phyloP scores from a whole-genome alignment of 1,140 invertebrate genomes.

The Drosophila sturtevanti region DNA sequence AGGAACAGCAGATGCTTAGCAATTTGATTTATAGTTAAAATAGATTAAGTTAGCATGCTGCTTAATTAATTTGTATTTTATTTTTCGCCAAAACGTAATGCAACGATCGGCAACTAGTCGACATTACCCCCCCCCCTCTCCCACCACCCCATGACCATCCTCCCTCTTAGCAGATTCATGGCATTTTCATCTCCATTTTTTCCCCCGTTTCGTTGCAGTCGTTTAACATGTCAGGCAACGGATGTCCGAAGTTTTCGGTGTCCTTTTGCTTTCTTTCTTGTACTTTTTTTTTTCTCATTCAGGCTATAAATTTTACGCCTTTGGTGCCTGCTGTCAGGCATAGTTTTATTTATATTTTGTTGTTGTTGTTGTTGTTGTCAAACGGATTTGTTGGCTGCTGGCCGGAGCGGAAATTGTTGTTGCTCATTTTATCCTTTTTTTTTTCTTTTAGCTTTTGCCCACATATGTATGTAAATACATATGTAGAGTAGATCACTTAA shows the following conservation, averaged over 20 bases:
- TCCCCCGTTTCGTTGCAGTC: conserved; percentile 60
- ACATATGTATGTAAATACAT: conserved; percentile 11
- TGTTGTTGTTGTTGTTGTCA: conserved; percentile 37
- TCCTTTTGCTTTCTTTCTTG: conserved; percentile 48
- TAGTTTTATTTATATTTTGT: conserved; percentile 59
- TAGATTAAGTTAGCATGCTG: conserved; percentile 78
- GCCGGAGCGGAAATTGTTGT: conserved; percentile 45
- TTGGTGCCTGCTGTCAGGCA: conserved; percentile 70
- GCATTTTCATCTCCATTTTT: neutral
- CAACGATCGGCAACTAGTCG: conserved; percentile 29
- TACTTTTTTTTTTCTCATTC: neutral
- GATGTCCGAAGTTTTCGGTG: conserved; percentile 64
- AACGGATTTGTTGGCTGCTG: conserved; percentile 53
- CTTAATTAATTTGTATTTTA: conserved; percentile 81
- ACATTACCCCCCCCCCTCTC: neutral
- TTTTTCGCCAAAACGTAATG: conserved; percentile 69
- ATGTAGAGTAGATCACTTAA: conserved; percentile 19
- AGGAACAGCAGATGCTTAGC: conserved; percentile 37
- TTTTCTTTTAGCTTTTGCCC: conserved; percentile 1
- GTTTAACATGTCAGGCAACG: conserved; percentile 75
- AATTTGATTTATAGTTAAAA: conserved; percentile 76
- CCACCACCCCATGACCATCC: too few species aligned
- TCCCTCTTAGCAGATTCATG: too few species aligned
- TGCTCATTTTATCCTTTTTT: neutral
- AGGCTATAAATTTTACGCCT: conserved; percentile 73